Conservation (phyloP, 2,113 vertebrate genomes). For the Laticauda colubrina region DNA sequence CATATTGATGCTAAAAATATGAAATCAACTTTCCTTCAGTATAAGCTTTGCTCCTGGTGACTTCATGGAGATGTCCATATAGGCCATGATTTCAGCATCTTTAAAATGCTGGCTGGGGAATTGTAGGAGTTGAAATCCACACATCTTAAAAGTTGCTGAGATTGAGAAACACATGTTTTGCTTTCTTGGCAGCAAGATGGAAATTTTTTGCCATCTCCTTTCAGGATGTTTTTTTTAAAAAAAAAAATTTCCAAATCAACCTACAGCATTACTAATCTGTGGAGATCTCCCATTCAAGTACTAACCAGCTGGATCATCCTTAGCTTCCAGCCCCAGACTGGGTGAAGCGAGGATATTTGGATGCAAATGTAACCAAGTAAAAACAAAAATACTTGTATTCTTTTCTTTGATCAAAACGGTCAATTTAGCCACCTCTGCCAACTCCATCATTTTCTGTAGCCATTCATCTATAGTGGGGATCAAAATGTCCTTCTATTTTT, state of each 20-base stretch:
- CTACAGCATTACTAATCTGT: background rate
- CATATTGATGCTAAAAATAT: background rate
- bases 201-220: background rate
- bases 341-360: background rate
- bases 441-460: too few species aligned
- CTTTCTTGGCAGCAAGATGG: background rate
- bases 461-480: too few species aligned
- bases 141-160: background rate
- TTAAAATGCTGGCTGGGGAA: background rate
- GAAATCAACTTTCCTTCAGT: background rate
- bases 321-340: background rate
- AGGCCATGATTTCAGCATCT: background rate
- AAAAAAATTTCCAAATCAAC: background rate
- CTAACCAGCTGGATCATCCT: background rate
- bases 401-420: too few species aligned
- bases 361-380: background rate
- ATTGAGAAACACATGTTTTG: background rate
- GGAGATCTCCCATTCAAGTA: background rate
- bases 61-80: background rate
- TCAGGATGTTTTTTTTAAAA: background rate
- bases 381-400: too few species aligned
- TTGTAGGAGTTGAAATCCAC: background rate
- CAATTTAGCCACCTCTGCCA: too few species aligned
- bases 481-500: too few species aligned
- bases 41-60: background rate